These are phyloP conservation scores for Festucalex cinctus DNA, from an alignment of 2,113 vertebrate genomes.

Conservation along the genomic window DNA sequence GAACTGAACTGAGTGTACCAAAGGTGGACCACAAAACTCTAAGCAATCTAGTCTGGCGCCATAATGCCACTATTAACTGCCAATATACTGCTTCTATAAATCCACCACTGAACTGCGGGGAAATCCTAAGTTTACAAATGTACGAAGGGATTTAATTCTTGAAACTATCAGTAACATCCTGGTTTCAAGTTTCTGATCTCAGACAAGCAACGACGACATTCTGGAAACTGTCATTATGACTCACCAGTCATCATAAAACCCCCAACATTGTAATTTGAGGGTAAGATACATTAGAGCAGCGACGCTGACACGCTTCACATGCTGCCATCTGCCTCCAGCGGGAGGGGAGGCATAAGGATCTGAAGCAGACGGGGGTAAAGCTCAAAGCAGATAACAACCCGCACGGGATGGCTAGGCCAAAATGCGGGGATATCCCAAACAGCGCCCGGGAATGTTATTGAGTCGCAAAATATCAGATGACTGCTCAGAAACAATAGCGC, in stretches of 20 bases:
- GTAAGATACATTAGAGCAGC: constrained; percentile 67
- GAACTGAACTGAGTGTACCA: constrained; percentile 7
- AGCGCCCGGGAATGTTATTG: constrained; percentile 34
- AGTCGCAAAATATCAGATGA: constrained; percentile 45
- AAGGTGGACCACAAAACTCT: constrained; percentile 9
- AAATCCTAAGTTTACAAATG: neutral
- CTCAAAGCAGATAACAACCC: constrained; percentile 43
- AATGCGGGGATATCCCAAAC: constrained; percentile 27
- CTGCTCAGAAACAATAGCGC: constrained; percentile 44
- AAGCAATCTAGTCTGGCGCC: constrained; percentile 15
- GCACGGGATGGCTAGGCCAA: constrained; percentile 23
- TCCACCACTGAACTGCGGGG: constrained; percentile 1
- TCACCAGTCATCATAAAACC: constrained; percentile 52
- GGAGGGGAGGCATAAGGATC: constrained; percentile 57
- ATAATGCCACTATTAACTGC: constrained; percentile 15
- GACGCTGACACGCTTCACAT: constrained; percentile 64
- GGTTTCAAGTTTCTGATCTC: constrained; percentile 14
- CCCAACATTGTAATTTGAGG: constrained; percentile 69
- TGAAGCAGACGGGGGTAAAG: constrained; percentile 54
- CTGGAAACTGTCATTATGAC: constrained; percentile 40
- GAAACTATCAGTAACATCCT: constrained; percentile 1
- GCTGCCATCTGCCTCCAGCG: constrained; percentile 67
- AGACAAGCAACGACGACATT: constrained; percentile 52
- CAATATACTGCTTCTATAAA: constrained; percentile 8
- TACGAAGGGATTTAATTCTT: neutral